Evolutionary conservation across 2,113 vertebrate species (phyloP).

Genomic region (Anser brachyrhynchus): DNA sequence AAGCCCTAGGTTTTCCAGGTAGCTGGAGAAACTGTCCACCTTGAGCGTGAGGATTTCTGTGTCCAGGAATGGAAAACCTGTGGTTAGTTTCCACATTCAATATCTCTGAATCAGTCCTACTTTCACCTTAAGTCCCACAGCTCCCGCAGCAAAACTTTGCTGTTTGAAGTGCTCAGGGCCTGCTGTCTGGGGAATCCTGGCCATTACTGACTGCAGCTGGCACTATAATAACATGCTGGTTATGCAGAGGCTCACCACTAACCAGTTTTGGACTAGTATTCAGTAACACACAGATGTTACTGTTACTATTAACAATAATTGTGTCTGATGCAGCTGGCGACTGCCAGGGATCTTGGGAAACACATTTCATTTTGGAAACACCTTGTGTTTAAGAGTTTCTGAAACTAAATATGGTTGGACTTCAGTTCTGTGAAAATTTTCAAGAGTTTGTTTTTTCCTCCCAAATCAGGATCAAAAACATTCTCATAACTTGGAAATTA

Average conservation of each 20-base stretch:
- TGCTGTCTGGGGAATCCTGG: neutral
- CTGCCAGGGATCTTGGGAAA: constrained; percentile 27
- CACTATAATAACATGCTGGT: neutral
- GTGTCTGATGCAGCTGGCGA: neutral
- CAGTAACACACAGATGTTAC: neutral
- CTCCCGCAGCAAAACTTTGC: neutral
- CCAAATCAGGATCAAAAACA: constrained; percentile 24
- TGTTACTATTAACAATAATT: neutral
- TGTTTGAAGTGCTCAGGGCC: neutral
- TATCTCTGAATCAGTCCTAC: neutral
- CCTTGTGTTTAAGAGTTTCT: constrained; percentile 45
- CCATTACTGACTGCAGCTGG: neutral
- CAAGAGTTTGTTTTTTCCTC: constrained; percentile 29
- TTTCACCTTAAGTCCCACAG: neutral
- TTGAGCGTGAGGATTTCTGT: neutral
- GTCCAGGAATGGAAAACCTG: neutral
- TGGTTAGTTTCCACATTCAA: neutral
- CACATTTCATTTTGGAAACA: constrained; percentile 39
- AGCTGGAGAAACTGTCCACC: neutral
- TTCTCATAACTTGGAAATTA: constrained; percentile 56
- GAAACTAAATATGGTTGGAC: constrained; percentile 39
- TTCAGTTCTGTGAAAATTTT: constrained; percentile 49
- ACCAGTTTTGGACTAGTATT: neutral
- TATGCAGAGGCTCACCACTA: neutral
- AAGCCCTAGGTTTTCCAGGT: neutral